Percentiles rank a stretch among this genome's conserved stretches.
These are phyloP conservation scores for Coenobita brevimanus DNA, from an alignment of 1,140 invertebrate species.

Conservation along the genomic window DNA sequence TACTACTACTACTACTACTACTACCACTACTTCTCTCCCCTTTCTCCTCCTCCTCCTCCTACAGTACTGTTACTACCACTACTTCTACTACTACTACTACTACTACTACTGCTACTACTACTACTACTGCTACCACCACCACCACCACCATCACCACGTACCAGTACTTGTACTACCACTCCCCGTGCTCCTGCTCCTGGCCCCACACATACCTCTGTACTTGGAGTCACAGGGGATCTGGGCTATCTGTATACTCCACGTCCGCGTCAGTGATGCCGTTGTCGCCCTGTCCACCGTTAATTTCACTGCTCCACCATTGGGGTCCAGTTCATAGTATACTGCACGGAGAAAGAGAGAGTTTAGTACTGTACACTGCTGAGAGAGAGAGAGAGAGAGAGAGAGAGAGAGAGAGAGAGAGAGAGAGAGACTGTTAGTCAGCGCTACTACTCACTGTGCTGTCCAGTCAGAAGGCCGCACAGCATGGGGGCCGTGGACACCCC, in stretches of 20 bases:
- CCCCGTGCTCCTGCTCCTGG: background rate
- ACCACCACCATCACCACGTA: no score
- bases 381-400: background rate
- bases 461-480: constrained; percentile 86
- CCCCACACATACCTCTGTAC: constrained; percentile 76
- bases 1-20: no score
- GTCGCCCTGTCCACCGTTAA: constrained; percentile 78
- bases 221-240: constrained; percentile 84
- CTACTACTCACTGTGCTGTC: constrained; percentile 82
- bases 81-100: no score
- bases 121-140: no score
- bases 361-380: background rate
- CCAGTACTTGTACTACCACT: no score
- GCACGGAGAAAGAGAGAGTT: constrained; percentile 12
- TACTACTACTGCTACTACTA: no score
- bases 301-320: constrained; percentile 76
- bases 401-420: no score
- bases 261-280: constrained; percentile 76
- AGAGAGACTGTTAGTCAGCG: no score
- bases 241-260: constrained; percentile 84
- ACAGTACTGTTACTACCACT: no score
- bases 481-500: constrained; percentile 79
- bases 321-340: constrained; percentile 84
- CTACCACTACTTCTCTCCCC: no score
- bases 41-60: no score